A percentile compares a stretch with the other conserved stretches of the same genome.
Conservation (phyloP, 2,113 vertebrate species). For the Prolemur simus region DNA sequence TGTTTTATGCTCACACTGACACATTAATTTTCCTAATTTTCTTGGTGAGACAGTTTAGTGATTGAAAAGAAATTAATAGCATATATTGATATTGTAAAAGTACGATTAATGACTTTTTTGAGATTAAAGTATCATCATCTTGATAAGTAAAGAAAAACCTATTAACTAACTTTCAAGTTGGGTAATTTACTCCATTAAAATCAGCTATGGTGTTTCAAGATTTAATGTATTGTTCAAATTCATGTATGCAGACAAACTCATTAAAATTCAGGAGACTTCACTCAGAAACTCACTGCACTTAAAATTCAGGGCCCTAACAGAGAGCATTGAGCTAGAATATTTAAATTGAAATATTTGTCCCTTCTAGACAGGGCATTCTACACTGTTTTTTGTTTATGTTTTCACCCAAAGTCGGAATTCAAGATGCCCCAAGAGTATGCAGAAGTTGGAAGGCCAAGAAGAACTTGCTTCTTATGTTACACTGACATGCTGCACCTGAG, state of each 20-base stretch:
- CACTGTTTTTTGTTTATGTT: conserved; percentile 29
- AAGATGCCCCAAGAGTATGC: background rate
- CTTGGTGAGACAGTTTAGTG: conserved; percentile 44
- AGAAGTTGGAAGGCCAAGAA: background rate
- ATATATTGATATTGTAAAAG: conserved; percentile 9
- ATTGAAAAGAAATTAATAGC: conserved; percentile 55
- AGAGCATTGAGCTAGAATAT: conserved; percentile 49
- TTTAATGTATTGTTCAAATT: conserved; percentile 73
- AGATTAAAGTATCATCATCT: conserved; percentile 64
- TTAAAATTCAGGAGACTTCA: conserved; percentile 72
- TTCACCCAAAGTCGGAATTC: background rate
- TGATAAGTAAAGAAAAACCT: conserved; percentile 67
- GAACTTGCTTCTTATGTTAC: background rate
- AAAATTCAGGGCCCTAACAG: conserved; percentile 58
- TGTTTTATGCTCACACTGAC: background rate
- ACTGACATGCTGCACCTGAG: background rate
- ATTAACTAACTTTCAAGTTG: conserved; percentile 58
- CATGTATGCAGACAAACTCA: conserved; percentile 76
- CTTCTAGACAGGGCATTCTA: conserved; percentile 16
- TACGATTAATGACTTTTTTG: conserved; percentile 73
- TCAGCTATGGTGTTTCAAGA: conserved; percentile 45
- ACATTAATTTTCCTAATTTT: conserved; percentile 49
- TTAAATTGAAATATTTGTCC: conserved; percentile 60
- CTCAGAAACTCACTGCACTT: conserved; percentile 68
- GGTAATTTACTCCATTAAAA: conserved; percentile 62